Evolutionary conservation across 1,140 invertebrate genomes (phyloP), one percentile per base, ranked within the genome.

Genomic region (Cheumatopsyche charites): DNA sequence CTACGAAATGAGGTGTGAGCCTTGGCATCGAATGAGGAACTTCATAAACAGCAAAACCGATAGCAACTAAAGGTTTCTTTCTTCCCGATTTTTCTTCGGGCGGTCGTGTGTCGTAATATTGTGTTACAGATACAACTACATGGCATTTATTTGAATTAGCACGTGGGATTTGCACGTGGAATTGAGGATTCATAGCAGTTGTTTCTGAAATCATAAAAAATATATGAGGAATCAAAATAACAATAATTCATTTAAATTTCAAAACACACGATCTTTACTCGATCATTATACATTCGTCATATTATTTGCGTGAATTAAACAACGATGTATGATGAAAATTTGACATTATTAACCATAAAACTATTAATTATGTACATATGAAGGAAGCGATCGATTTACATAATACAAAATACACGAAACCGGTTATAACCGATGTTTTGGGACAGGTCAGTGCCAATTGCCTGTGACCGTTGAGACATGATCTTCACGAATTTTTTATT

Each of bases 101-200:
- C 23, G 82, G 79, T 69, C 81, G 81, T 3, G 86, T 86, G 76
- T 87, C 85, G 79, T 91, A 91, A 75, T 87, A 84, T 80, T 91
- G 90, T n/a, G 88, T 88, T n/a, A 91, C 87, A 7, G 90, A 89
- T 15, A 91, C 88, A 29, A 92, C 90, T 17, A 91, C 89, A 81
- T 91, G 90, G 77, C 89, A 90, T 82, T 90, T 90, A 74, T 84
- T 84, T 49, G 79, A 81, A 15, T 85, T 85, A 13, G 84, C 85
- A 62, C 87, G 80, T 5, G 89, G 88, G 67, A 91, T 90, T 78
- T 89, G 87, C 25, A 91, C 85, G 75, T 88, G 88, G 79, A 91
- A 91, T 79, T 91, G 90, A 4, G 90, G 90, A 82, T 91, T 91
- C 85, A 88, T 87, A 6, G 87, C 82, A 2, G 88, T 89, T 4